Evolutionary conservation across 2,888 invertebrate species (phyloP).

Genomic region (Drosophila siamana): DNA sequence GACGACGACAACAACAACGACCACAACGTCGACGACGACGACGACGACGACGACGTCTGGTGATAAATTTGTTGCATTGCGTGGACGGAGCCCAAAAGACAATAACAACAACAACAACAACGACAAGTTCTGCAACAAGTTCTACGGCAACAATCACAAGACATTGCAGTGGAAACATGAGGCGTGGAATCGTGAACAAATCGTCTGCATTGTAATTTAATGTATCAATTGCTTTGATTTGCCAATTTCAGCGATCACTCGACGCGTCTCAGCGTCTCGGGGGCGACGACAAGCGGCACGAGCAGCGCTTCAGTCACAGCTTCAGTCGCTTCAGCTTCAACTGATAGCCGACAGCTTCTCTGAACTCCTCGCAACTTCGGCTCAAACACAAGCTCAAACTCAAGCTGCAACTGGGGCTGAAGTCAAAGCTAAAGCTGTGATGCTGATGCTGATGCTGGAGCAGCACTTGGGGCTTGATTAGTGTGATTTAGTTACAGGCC

Average conservation of each 20-base stretch:
- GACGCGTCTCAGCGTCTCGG: conserved; percentile 66
- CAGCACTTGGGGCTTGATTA: conserved; percentile 79
- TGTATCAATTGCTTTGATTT: conserved; percentile 81
- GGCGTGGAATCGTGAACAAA: conserved; percentile 79
- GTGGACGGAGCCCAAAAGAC: conserved; percentile 74
- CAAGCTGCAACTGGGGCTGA: conserved; percentile 7
- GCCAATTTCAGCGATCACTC: conserved; percentile 75
- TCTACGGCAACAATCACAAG: neutral
- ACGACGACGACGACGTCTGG: conserved; percentile 57
- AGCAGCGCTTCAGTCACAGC: conserved; percentile 56
- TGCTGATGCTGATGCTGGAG: conserved; percentile 47
- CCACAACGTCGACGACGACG: conserved; percentile 1
- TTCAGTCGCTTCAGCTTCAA: conserved; percentile 41
- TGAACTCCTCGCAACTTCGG: conserved; percentile 22
- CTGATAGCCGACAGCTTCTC: conserved; percentile 44
- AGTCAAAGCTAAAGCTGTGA: too few relatives aligned
- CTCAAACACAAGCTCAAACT: neutral
- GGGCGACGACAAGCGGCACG: conserved; percentile 73
- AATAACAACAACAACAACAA: conserved; percentile 4
- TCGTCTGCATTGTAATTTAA: conserved; percentile 82
- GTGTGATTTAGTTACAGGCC: conserved; percentile 81
- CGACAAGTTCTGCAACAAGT: conserved; percentile 2
- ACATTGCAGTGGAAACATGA: conserved; percentile 45
- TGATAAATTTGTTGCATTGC: conserved; percentile 82
- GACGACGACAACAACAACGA: conserved; percentile 30